Evolutionary conservation across 2,888 invertebrate genomes (phyloP).

Genomic region (Spialia ferax): DNA sequence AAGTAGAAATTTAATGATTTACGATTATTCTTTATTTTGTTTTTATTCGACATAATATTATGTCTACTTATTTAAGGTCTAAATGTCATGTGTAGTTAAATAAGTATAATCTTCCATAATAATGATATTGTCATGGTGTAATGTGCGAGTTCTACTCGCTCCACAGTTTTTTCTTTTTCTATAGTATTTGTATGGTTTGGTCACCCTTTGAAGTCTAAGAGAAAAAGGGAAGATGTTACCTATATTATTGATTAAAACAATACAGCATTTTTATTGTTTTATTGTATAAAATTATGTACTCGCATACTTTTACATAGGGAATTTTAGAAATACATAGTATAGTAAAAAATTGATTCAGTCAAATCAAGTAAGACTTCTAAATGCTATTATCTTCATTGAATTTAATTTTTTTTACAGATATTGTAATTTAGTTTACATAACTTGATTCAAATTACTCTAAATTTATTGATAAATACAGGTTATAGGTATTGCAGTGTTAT

Average conservation of each 20-base stretch:
- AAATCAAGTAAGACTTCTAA: constrained; percentile 64
- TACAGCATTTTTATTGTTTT: constrained; percentile 62
- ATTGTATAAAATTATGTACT: constrained; percentile 74
- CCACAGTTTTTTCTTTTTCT: neutral
- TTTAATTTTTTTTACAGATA: neutral
- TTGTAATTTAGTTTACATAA: neutral
- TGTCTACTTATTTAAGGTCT: no score
- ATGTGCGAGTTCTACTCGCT: no score
- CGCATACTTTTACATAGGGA: constrained; percentile 57
- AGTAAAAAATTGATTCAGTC: constrained; percentile 76
- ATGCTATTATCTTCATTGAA: constrained; percentile 56
- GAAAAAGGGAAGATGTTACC: neutral
- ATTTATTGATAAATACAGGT: neutral
- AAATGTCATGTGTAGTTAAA: no score
- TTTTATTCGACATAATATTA: no score
- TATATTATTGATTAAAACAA: neutral
- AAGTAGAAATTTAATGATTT: no score
- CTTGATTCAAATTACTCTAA: neutral
- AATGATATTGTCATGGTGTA: no score
- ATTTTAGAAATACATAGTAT: constrained; percentile 58
- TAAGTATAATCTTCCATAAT: no score
- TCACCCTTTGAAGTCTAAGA: neutral
- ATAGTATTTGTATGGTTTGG: neutral
- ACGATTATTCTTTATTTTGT: no score
- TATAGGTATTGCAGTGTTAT: neutral